Percentiles rank a stretch among this genome's conserved stretches.
These are phyloP conservation scores for Urocynchramus pylzowi DNA, from an alignment of 2,113 vertebrate genomes.

Conservation along the genomic window DNA sequence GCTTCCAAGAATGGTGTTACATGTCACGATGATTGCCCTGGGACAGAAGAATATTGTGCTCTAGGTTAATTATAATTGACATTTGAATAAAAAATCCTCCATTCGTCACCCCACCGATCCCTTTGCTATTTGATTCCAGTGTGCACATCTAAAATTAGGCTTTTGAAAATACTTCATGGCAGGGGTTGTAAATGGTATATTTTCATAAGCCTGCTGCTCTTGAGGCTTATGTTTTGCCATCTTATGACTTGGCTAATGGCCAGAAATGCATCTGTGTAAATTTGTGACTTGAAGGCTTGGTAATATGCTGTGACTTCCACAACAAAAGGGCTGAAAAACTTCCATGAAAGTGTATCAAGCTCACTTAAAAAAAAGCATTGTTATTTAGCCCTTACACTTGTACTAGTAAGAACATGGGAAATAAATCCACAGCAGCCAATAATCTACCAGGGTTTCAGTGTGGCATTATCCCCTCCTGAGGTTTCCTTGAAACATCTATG, in stretches of 20 bases:
- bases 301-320: background rate
- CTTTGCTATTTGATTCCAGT: slow-evolving; percentile 24
- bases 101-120: background rate
- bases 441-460: background rate
- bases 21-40: background rate
- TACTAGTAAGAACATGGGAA: background rate
- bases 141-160: background rate
- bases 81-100: slow-evolving; percentile 3
- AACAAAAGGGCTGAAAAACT: slow-evolving; percentile 13
- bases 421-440: background rate
- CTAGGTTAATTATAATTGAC: slow-evolving; percentile 2
- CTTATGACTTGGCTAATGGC: background rate
- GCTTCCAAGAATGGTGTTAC: background rate
- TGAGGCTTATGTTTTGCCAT: slow-evolving; percentile 12
- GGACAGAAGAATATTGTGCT: background rate
- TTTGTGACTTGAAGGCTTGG: background rate
- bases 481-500: background rate
- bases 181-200: background rate
- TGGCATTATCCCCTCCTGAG: background rate
- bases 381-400: background rate
- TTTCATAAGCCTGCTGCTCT: slow-evolving; percentile 36
- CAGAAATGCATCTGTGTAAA: background rate
- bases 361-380: slow-evolving; percentile 15
- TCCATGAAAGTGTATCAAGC: background rate
- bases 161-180: background rate